phyloP scores from a whole-genome alignment of 1,140 invertebrate genomes.

The Eubasilissa regina region DNA sequence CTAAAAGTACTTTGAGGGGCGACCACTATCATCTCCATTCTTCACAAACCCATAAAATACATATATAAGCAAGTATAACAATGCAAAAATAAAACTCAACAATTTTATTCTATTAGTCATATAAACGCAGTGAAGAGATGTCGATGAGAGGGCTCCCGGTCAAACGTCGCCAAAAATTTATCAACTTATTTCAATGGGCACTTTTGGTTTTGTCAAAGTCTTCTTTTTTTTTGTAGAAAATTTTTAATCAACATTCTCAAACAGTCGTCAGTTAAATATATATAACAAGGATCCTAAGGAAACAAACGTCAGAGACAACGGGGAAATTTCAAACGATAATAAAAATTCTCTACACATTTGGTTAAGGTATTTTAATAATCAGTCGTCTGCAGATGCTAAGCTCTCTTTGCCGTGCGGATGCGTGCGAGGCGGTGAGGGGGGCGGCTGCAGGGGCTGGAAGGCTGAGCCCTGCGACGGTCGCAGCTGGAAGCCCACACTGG shows the following conservation, averaged over 20 bases:
- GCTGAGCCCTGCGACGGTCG: constrained; percentile 87
- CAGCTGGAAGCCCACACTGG: constrained; percentile 82
- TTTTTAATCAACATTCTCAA: constrained; percentile 51
- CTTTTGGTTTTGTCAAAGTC: constrained; percentile 74
- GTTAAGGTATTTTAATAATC: constrained; percentile 43
- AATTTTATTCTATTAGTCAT: constrained; percentile 49
- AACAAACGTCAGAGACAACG: constrained; percentile 41
- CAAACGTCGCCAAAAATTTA: constrained; percentile 62
- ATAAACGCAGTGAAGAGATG: constrained; percentile 48
- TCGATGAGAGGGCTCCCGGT: constrained; percentile 31
- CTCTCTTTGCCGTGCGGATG: constrained; percentile 29
- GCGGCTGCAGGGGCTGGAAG: constrained; percentile 83
- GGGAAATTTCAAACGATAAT: constrained; percentile 51
- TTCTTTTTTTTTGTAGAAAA: constrained; percentile 60
- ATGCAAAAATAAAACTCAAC: constrained; percentile 58
- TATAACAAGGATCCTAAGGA: constrained; percentile 50
- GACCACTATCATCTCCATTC: constrained; percentile 23
- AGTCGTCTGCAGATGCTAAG: constrained; percentile 48
- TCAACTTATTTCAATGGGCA: constrained; percentile 74
- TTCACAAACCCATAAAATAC: constrained; percentile 57
- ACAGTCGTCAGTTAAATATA: constrained; percentile 57
- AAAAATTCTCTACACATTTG: constrained; percentile 58
- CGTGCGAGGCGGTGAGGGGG: constrained; percentile 61
- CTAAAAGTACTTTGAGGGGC: constrained; percentile 55
- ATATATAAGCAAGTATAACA: constrained; percentile 50